Evolutionary conservation across 1,140 invertebrate species (phyloP), one percentile per base, ranked within the genome.

Genomic region (Psix sp.): DNA sequence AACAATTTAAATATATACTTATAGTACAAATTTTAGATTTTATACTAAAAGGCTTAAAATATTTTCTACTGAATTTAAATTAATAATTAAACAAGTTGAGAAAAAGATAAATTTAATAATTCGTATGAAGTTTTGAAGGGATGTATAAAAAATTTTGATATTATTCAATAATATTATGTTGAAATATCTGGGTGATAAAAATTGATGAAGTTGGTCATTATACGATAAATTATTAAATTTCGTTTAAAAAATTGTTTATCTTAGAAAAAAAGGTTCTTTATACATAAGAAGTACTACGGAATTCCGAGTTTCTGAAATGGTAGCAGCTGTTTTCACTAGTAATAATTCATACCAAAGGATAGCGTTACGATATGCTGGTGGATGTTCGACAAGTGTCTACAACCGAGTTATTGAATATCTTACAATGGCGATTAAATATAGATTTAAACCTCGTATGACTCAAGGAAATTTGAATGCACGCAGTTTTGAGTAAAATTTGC

Each of bases 331-430:
- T 63, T 48, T 51, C 48, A 18, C 48, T 33, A 36, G 56, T 45
- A 45, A 51, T 68, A 75, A 75, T 57, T 71, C 65, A 52, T 57
- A 43, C 15, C 56, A n/a, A 7, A 20, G 51, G 65, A 71, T 66
- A 57, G 43, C 63, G 57, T 45, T 62, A 76, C 75, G 72, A 76
- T 66, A 59, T 62, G 77, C 57, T 68, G 57, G 57, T 48, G 73
- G 77, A 75, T 79, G 77, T 75, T 79, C 77, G 77, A 79, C 77
- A 79, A 79, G 75, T 77, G 67, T 79, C 72, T 79, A 72, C 74
- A 72, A 33, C 46, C 67, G 65, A 71, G 63, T 75, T 76, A 75
- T 75, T 75, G 72, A 75, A 77, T 70, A 75, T 73, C 75, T 71
- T 66, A 62, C 59, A 59, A 77, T 79, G 46, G 51, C 60, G 54